These are phyloP conservation scores for Menura novaehollandiae DNA, from an alignment of 2,113 vertebrate genomes.

Conservation along the genomic window DNA sequence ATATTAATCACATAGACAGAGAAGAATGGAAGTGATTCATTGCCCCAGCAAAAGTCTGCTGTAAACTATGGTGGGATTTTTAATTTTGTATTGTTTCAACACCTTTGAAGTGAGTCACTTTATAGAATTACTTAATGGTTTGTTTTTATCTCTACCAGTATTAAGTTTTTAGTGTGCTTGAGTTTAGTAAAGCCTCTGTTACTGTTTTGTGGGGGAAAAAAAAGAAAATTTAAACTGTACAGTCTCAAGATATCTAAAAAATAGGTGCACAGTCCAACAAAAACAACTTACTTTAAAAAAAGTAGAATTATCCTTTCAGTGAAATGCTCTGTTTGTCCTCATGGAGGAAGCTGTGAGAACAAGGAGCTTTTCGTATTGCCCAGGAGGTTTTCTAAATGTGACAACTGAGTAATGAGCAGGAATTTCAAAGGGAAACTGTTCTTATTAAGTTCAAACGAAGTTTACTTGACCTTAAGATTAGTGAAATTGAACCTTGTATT, in stretches of 20 bases:
- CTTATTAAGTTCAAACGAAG: background rate
- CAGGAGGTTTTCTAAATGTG: background rate
- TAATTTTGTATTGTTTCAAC: background rate
- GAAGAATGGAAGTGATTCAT: background rate
- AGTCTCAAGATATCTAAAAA: background rate
- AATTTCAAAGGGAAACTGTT: background rate
- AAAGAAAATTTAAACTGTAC: background rate
- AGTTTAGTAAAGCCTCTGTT: background rate
- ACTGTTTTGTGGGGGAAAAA: background rate
- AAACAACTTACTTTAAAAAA: background rate
- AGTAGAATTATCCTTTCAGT: background rate
- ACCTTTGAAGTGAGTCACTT: background rate
- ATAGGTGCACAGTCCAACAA: background rate
- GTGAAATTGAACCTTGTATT: background rate
- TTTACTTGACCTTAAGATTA: background rate
- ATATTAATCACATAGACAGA: background rate
- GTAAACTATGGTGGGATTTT: background rate
- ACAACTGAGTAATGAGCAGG: background rate
- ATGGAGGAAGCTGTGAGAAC: background rate
- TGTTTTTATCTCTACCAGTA: background rate
- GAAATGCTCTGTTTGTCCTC: background rate
- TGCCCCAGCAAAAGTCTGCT: background rate
- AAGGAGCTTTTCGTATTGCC: background rate
- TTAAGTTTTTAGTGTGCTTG: background rate
- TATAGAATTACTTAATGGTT: background rate